Conservation (phyloP, 2,113 vertebrate genomes). For the Oreochromis spilurus region DNA sequence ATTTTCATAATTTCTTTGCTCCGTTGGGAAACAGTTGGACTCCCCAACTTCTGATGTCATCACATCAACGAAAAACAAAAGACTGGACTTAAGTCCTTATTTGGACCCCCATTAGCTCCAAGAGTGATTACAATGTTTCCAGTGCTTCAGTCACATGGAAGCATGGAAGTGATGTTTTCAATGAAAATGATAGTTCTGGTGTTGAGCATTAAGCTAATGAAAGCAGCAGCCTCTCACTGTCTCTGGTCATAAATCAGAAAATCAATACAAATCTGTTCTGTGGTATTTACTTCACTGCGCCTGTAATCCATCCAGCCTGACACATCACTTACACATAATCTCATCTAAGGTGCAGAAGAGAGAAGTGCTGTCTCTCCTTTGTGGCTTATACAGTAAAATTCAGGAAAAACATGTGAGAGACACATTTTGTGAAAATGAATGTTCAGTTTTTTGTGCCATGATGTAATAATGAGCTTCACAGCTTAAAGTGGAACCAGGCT, state of each 20-base stretch:
- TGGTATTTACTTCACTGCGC: background rate
- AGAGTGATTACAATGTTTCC: background rate
- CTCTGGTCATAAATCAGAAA: background rate
- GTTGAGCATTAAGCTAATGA: background rate
- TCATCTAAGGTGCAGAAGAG: background rate
- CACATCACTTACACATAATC: conserved; percentile 1
- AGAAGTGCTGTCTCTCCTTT: background rate
- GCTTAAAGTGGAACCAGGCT: background rate
- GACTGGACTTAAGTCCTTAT: background rate
- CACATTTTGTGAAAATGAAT: background rate
- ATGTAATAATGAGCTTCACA: background rate
- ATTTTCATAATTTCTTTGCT: background rate
- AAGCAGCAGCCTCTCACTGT: background rate
- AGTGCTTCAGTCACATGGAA: background rate
- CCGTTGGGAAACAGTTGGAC: background rate
- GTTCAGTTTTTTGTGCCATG: background rate
- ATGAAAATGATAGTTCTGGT: background rate
- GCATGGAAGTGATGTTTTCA: background rate
- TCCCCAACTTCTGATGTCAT: background rate
- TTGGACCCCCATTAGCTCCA: background rate
- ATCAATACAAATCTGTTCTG: conserved; percentile 44
- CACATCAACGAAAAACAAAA: background rate
- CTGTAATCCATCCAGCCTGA: background rate
- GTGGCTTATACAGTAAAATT: background rate
- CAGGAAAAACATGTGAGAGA: background rate